Percentiles rank a stretch among this genome's conserved stretches.
phyloP scores from a whole-genome alignment of 2,888 invertebrate genomes.

The Perithous albicinctus region DNA sequence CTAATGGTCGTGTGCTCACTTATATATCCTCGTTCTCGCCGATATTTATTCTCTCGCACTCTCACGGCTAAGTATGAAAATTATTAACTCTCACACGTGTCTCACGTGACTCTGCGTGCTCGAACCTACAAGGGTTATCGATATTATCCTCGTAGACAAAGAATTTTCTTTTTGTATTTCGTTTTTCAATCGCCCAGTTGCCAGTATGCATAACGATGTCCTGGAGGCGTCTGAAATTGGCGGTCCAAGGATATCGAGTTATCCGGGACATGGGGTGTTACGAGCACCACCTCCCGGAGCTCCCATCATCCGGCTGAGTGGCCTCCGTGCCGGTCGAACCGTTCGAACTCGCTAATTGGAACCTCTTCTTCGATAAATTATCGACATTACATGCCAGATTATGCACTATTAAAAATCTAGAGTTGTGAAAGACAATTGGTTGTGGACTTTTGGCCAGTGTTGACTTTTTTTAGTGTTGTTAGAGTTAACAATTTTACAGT shows the following conservation, averaged over 20 bases:
- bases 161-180: constrained; percentile 12
- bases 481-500: too few relatives aligned
- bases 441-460: too few relatives aligned
- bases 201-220: constrained; percentile 36
- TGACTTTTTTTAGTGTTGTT: too few relatives aligned
- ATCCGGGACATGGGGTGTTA: constrained; percentile 82
- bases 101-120: constrained; percentile 56
- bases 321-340: constrained; percentile 92
- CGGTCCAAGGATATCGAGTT: constrained; percentile 53
- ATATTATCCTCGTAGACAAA: constrained; percentile 21
- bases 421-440: too few relatives aligned
- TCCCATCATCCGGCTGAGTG: constrained; percentile 85
- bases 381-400: constrained; percentile 6
- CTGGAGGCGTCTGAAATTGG: constrained; percentile 43
- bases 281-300: constrained; percentile 85
- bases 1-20: constrained; percentile 74
- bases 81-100: constrained; percentile 70
- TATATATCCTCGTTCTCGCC: constrained; percentile 37
- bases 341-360: constrained; percentile 85
- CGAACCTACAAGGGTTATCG: constrained; percentile 41
- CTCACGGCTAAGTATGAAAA: constrained; percentile 73
- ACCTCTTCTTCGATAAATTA: constrained; percentile 13
- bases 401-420: too few relatives aligned
- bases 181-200: constrained; percentile 30
- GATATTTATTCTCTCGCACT: constrained; percentile 56